Percentiles rank a stretch among this genome's conserved stretches.
Evolutionary conservation across 2,113 vertebrate genomes (phyloP).

Genomic region (Saimiri boliviensis): DNA sequence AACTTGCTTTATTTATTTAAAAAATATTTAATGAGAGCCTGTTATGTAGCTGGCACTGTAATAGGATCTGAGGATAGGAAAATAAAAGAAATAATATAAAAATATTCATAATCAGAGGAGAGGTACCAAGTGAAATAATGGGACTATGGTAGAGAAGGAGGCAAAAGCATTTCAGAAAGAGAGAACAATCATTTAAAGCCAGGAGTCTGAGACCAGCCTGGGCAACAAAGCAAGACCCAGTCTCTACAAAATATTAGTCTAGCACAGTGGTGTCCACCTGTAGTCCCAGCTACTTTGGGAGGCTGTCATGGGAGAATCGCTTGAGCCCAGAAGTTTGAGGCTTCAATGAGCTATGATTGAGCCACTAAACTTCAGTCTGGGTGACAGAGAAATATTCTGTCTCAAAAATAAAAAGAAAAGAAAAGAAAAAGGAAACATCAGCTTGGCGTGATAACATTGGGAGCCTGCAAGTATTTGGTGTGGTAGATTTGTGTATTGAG

Average conservation of each 20-base stretch:
- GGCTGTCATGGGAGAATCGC: too few species aligned
- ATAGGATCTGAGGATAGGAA: background rate
- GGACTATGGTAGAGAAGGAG: background rate
- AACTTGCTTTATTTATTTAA: background rate
- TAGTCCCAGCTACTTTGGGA: too few species aligned
- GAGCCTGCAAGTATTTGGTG: background rate
- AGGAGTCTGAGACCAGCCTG: too few species aligned
- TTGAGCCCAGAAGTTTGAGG: too few species aligned
- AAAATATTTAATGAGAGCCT: background rate
- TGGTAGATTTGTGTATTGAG: background rate
- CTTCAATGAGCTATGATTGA: too few species aligned
- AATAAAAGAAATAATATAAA: background rate
- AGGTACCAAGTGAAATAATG: background rate
- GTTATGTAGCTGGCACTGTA: background rate
- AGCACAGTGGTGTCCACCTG: too few species aligned
- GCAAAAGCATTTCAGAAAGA: background rate
- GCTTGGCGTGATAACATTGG: fast-evolving
- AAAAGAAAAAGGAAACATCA: background rate
- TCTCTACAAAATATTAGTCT: too few species aligned
- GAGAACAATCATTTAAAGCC: too few species aligned
- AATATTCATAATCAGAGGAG: background rate
- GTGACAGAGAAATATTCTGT: too few species aligned
- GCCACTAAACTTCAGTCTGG: too few species aligned
- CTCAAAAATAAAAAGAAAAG: too few species aligned
- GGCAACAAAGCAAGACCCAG: too few species aligned